Evolutionary conservation across 2,797 vertebrate species (phyloP).

Genomic region (Neoniphon sammara): DNA sequence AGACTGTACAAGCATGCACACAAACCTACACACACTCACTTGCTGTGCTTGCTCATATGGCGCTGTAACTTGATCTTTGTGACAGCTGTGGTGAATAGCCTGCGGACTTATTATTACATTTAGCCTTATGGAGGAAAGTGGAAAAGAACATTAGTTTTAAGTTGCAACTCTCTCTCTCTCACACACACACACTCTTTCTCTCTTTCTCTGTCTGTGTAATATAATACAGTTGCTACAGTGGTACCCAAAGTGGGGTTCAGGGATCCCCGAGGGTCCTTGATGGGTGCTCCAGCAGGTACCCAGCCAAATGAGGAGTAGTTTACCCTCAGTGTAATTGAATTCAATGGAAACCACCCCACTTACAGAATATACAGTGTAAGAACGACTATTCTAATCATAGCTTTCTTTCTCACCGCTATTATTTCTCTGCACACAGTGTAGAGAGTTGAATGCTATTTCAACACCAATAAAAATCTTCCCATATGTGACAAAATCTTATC

Average conservation of each 20-base stretch:
- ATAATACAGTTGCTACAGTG: conserved; percentile 43
- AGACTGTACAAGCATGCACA: conserved; percentile 26
- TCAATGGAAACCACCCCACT: conserved; percentile 42
- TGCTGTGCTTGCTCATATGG: conserved; percentile 46
- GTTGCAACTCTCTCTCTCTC: conserved; percentile 45
- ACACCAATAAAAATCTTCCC: conserved; percentile 52
- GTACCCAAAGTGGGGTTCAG: conserved; percentile 42
- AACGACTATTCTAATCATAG: conserved; percentile 30
- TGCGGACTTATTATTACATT: conserved; percentile 72
- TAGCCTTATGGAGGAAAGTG: conserved; percentile 57
- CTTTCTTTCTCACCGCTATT: conserved; percentile 11
- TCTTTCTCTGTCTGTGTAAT: neutral
- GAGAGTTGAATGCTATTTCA: conserved; percentile 42
- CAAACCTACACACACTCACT: conserved; percentile 23
- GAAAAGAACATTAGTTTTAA: conserved; percentile 65
- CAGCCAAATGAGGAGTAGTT: conserved; percentile 17
- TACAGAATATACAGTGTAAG: conserved; percentile 39
- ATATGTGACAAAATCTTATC: conserved; percentile 51
- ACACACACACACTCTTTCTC: too few species aligned
- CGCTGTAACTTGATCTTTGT: conserved; percentile 63
- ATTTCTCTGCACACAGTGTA: neutral
- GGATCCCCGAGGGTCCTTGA: conserved; percentile 29
- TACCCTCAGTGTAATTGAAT: conserved; percentile 43
- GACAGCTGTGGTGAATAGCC: conserved; percentile 71
- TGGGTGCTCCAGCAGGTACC: conserved; percentile 30